Evolutionary conservation across 1,140 invertebrate species (phyloP), one percentile per base, ranked within the genome.

Genomic region (Drosophila ercepeae): DNA sequence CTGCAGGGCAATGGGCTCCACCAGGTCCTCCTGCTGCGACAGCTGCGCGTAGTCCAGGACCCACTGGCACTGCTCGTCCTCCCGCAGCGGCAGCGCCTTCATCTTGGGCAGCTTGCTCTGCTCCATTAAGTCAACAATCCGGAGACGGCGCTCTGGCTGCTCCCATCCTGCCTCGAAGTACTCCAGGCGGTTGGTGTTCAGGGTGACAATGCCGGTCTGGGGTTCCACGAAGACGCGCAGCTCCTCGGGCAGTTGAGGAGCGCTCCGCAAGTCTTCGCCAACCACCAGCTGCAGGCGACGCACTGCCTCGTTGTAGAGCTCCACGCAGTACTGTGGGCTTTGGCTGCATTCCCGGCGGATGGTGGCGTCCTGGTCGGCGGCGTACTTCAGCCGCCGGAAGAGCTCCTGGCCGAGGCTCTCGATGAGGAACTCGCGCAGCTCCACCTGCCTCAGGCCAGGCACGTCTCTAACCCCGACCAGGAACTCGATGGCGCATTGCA

Each of bases 301-400:
- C 3, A 96, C 92, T 29, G 93, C 94, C 71, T 93, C 92, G 78
- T 96, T 96, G 67, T 95, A 95, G 27, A 95, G 89, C 25, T 92
- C 86, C 14, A 94, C 93, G 3, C 95, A 92, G 65, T 93, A 93
- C 59, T 93, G 92, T 0, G 94, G 93, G 67, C 94, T 92, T 19
- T 92, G 91, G 19, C 94, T 90, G 16, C 41, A 45, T 1, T 14
- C 91, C 29, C 72, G 65, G 18, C 82, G 75, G 14, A 94, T 91
- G 49, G 82, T 89, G 8, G 57, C 77, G 90, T 93, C 95, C 79
- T 75, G 92, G 68, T 79, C 91, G 9, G 91, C 82, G 57, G 92
- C 92, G 27, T 91, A 91, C 59, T 93, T 92, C 42, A 95, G 92
- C 67, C 93, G 93, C 36, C 93, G 91, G 93, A 94, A 96, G 19